Percentiles rank a stretch among this genome's conserved stretches.
phyloP scores from a whole-genome alignment of 2,888 invertebrate genomes.

The Drosophila setosimentum region DNA sequence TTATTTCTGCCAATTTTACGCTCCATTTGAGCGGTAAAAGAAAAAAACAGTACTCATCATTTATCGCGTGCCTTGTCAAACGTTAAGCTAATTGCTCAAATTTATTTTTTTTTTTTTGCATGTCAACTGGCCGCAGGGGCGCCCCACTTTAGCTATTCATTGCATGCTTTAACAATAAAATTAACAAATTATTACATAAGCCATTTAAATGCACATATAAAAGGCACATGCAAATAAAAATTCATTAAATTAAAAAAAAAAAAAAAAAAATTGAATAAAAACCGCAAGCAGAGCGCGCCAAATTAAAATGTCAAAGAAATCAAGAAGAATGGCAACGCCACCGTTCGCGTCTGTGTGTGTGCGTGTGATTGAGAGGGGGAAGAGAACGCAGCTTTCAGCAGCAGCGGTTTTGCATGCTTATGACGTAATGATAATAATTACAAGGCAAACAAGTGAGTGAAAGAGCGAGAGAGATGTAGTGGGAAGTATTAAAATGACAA shows the following conservation, averaged over 20 bases:
- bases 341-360: constrained; percentile 1
- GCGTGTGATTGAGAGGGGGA: constrained; percentile 1
- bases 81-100: constrained; percentile 49
- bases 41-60: constrained; percentile 18
- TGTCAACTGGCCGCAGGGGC: constrained; percentile 36
- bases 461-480: constrained; percentile 19
- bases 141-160: constrained; percentile 55
- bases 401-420: constrained; percentile 51
- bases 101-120: constrained; percentile 36
- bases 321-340: constrained; percentile 26
- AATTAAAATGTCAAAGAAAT: constrained; percentile 39
- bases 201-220: constrained; percentile 59
- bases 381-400: constrained; percentile 23
- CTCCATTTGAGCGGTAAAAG: constrained; percentile 56
- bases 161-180: constrained; percentile 65
- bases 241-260: constrained; percentile 18
- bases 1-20: constrained; percentile 53
- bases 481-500: constrained; percentile 37
- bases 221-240: constrained; percentile 35
- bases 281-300: constrained; percentile 49
- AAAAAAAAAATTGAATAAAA: constrained; percentile 4
- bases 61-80: constrained; percentile 59
- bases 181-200: constrained; percentile 67
- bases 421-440: constrained; percentile 72
- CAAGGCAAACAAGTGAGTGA: constrained; percentile 17